phyloP scores from a whole-genome alignment of 2,888 invertebrate genomes.

The Ephialtes manifestator region DNA sequence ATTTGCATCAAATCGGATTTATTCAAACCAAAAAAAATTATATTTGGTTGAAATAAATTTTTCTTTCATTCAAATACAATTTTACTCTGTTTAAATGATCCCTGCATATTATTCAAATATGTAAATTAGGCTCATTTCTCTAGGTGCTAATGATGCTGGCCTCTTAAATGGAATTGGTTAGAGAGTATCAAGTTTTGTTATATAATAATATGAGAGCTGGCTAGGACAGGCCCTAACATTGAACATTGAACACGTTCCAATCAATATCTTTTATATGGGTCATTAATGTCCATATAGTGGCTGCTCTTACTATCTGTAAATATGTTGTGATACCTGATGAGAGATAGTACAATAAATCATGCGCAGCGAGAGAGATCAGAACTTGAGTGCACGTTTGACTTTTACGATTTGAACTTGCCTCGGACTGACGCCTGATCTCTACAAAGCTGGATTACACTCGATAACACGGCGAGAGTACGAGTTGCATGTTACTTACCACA shows the following conservation, averaged over 20 bases:
- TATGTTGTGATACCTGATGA: not conserved
- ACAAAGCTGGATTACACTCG: conserved; percentile 11
- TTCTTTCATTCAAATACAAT: no score
- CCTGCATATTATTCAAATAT: no score
- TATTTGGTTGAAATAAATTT: no score
- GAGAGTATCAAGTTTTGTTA: conserved; percentile 39
- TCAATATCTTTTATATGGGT: conserved; percentile 46
- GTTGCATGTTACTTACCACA: conserved; percentile 49
- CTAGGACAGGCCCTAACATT: conserved; percentile 58
- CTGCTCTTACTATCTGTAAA: not conserved
- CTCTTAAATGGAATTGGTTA: no score
- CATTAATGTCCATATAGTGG: not conserved
- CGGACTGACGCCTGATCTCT: conserved; percentile 33
- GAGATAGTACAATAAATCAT: conserved; percentile 25
- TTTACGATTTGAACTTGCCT: conserved; percentile 58
- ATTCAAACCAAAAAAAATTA: no score
- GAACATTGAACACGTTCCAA: conserved; percentile 63
- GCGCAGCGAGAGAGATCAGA: not conserved
- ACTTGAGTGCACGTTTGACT: not conserved
- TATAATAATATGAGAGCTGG: conserved; percentile 52
- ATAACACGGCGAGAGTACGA: conserved; percentile 50
- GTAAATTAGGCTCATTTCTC: no score
- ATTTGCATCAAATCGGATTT: no score
- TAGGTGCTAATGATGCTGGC: no score
- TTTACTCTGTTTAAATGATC: no score